Percentiles rank a stretch among this genome's conserved stretches.
Conservation (phyloP, 2,113 vertebrate species). For the Tonatia bakeri region DNA sequence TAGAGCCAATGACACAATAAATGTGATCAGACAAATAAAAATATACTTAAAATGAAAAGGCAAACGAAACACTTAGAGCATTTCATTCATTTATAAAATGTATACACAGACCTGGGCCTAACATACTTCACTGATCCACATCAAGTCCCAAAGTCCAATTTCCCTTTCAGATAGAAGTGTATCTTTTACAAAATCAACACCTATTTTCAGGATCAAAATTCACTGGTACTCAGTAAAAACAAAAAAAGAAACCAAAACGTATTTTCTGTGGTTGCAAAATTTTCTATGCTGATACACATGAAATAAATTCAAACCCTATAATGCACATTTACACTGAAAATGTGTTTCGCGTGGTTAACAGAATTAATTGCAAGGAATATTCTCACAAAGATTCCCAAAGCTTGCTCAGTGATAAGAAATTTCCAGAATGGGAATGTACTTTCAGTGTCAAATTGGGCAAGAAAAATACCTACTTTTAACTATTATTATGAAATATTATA, state of each 20-base stretch:
- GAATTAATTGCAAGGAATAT: constrained; percentile 59
- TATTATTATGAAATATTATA: constrained; percentile 44
- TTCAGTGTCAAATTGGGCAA: constrained; percentile 8
- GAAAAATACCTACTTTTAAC: constrained; percentile 6
- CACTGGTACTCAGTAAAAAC: constrained; percentile 52
- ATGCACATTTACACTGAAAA: constrained; percentile 49
- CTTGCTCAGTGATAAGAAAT: constrained; percentile 63
- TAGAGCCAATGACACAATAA: constrained; percentile 59
- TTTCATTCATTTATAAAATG: constrained; percentile 56
- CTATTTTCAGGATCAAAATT: constrained; percentile 68
- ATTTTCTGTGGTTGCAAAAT: constrained; percentile 68
- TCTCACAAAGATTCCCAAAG: constrained; percentile 59
- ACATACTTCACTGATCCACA: constrained; percentile 70
- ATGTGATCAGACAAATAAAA: constrained; percentile 47
- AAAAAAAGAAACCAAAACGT: constrained; percentile 59
- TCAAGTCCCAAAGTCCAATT: constrained; percentile 67
- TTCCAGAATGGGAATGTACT: constrained; percentile 65
- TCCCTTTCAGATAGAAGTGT: constrained; percentile 61
- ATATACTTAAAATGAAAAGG: constrained; percentile 74
- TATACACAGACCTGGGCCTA: constrained; percentile 65
- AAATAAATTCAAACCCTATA: constrained; percentile 70
- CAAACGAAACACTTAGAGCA: constrained; percentile 69
- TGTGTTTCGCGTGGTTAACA: constrained; percentile 46
- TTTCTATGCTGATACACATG: constrained; percentile 41
- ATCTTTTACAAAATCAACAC: constrained; percentile 30